Conservation (phyloP, 2,113 vertebrate species). For the Coreoperca whiteheadi region DNA sequence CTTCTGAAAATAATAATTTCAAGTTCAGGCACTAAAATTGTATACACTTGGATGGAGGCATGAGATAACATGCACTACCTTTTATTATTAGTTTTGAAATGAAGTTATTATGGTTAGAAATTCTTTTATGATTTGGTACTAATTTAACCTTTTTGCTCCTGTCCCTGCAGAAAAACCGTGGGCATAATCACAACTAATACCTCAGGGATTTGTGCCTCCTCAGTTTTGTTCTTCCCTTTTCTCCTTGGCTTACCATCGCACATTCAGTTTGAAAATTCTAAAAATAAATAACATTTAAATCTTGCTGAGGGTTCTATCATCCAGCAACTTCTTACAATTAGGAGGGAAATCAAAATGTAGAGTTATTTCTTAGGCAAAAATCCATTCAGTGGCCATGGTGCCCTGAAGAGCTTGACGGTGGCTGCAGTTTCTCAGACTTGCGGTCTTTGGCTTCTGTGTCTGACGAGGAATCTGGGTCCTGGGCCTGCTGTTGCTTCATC, state of each 20-base stretch:
- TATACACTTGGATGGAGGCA: not conserved
- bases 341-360: not conserved
- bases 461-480: slow-evolving; percentile 78
- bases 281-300: slow-evolving; percentile 38
- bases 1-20: not conserved
- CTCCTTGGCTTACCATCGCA: slow-evolving; percentile 14
- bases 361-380: not conserved
- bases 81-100: not conserved
- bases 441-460: slow-evolving; percentile 85
- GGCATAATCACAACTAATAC: not conserved
- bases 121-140: not conserved
- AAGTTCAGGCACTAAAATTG: not conserved
- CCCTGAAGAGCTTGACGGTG: slow-evolving; percentile 58
- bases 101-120: not conserved
- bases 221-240: slow-evolving; percentile 8
- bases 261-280: slow-evolving; percentile 18
- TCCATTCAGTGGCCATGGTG: slow-evolving; percentile 65
- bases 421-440: slow-evolving; percentile 86
- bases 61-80: not conserved
- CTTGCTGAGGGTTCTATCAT: not conserved
- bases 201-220: not conserved
- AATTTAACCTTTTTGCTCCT: slow-evolving; percentile 3
- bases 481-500: slow-evolving; percentile 89
- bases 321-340: not conserved
- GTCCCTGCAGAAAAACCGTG: not conserved